Base-by-base conservation (phyloP, 1,140 invertebrate genomes). In the Dendroctonus valens region DNA sequence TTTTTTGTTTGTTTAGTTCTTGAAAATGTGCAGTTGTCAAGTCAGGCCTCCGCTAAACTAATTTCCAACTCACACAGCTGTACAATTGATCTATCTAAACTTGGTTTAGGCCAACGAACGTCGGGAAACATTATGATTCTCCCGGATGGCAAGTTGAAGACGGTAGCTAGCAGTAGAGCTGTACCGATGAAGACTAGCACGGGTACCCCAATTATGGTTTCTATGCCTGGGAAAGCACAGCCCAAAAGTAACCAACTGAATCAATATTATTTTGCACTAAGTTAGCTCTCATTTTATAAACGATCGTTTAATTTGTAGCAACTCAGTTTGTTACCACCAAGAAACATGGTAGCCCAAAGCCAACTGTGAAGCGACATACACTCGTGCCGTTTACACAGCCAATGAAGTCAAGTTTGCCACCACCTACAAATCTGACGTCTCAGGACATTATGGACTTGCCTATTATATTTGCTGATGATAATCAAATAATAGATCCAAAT, bases 391-490 rank as follows among this genome's bases (percentile, higher is more conserved):
- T 68, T 48, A 54, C 48, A n/a, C 66, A 11, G 49, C 52, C 64
- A n/a, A 57, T 64, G 6, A 64, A 58, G 26, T 60, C 69, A 7
- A 71, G 49, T 14, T 53, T 78, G 58, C 72, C 68, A 12, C 72
- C 69, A 64, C 73, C 60, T 72, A 78, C 83, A 42, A 84, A 86
- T 68, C 78, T 86, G 7, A 83, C 83, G 15, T 73, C 82, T 5
- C 79, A 85, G 41, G 86, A 86, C 70, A 87, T 87, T 44, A 78
- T 86, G 53, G 84, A 87, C 68, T 82, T 87, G 70, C 86, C 86
- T 5, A 87, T 87, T 69, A 84, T 87, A 37, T 87, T 87, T 76
- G 86, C 86, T 3, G 86, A 87, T 67, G 85, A 86, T 66, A 85
- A 84, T 53, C 80, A 83, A 41, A 67, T 83, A n/a, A 73, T 77